Conservation (phyloP, 1,140 invertebrate genomes). For the Bombus polaris region DNA sequence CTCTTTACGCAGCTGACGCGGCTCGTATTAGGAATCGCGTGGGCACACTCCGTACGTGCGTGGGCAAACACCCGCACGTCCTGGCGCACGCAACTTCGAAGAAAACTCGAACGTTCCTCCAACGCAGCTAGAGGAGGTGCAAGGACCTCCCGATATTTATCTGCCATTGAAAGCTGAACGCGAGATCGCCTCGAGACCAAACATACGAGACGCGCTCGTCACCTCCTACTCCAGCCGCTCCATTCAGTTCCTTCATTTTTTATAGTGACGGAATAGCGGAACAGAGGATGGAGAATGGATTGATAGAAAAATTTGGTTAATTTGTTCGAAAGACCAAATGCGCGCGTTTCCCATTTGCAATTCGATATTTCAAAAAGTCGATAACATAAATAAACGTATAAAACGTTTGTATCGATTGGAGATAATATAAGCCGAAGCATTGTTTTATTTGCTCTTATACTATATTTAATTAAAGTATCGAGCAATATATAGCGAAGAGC, state of each 20-base stretch:
- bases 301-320: background rate
- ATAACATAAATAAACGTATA: too few relatives aligned
- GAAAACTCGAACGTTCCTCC: slow-evolving; percentile 47
- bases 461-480: too few relatives aligned
- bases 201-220: slow-evolving; percentile 18
- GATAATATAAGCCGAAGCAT: too few relatives aligned
- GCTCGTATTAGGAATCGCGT: slow-evolving; percentile 70
- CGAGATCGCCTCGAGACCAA: slow-evolving; percentile 18
- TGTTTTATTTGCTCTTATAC: too few relatives aligned
- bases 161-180: slow-evolving; percentile 43
- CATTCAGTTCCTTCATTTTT: background rate
- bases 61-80: slow-evolving; percentile 68
- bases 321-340: too few relatives aligned
- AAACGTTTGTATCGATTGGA: too few relatives aligned
- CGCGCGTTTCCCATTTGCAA: too few relatives aligned
- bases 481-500: too few relatives aligned
- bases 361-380: too few relatives aligned
- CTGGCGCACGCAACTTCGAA: slow-evolving; percentile 44
- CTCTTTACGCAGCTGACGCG: slow-evolving; percentile 76
- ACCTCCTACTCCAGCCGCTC: slow-evolving; percentile 1
- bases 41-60: slow-evolving; percentile 60
- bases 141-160: slow-evolving; percentile 51
- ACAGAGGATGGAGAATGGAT: background rate
- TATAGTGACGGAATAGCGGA: too few relatives aligned
- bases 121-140: slow-evolving; percentile 19